Conservation (phyloP, 2,113 vertebrate genomes). For the Poecilia latipinna region DNA sequence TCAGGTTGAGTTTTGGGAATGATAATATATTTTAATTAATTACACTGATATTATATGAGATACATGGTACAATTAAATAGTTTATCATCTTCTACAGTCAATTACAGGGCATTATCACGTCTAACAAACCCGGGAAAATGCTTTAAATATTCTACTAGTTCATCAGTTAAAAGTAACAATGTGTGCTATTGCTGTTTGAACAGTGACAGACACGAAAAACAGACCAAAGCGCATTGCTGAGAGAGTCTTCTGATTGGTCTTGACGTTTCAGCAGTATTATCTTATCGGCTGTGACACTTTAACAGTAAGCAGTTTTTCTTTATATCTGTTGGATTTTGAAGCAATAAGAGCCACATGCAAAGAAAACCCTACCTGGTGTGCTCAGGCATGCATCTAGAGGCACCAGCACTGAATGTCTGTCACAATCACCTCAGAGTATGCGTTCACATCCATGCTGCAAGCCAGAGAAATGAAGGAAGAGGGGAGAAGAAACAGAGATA, state of each 20-base stretch:
- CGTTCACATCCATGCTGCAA: constrained; percentile 43
- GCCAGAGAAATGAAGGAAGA: constrained; percentile 34
- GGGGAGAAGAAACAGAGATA: constrained; percentile 9
- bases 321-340: constrained; percentile 54
- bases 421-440: constrained; percentile 57
- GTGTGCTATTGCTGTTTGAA: constrained; percentile 23
- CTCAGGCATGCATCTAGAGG: constrained; percentile 26
- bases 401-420: constrained; percentile 58
- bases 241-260: constrained; percentile 58
- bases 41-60: no score
- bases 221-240: constrained; percentile 24
- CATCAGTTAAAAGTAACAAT: constrained; percentile 13
- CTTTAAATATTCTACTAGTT: constrained; percentile 28
- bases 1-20: no score
- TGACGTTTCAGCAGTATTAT: constrained; percentile 59
- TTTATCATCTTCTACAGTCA: no score
- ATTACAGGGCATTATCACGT: no score
- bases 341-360: constrained; percentile 40
- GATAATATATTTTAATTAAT: no score
- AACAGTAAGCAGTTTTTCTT: constrained; percentile 53
- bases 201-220: not conserved
- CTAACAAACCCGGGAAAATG: no score
- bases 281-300: constrained; percentile 65
- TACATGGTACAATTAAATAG: no score
- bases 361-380: constrained; percentile 11